A percentile compares a stretch with the other conserved stretches of the same genome.
Conservation (phyloP, 2,888 invertebrate genomes). For the Rutpela maculata region DNA sequence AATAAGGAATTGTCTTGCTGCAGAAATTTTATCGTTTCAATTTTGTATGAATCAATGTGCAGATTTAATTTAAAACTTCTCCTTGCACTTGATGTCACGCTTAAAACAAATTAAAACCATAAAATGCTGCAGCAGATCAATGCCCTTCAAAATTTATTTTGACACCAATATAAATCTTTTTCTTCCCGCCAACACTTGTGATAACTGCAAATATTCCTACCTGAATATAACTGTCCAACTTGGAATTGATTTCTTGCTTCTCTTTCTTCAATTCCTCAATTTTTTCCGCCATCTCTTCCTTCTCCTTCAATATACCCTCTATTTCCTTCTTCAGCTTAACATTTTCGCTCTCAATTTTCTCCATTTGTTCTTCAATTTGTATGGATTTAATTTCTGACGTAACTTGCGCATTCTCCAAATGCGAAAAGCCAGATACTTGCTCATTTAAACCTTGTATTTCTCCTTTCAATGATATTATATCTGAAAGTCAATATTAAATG, state of each 20-base stretch:
- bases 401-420: conserved; percentile 82
- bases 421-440: conserved; percentile 78
- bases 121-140: too few relatives aligned
- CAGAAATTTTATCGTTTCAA: too few relatives aligned
- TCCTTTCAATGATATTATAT: conserved; percentile 78
- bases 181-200: too few relatives aligned
- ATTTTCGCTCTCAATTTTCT: conserved; percentile 75
- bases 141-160: too few relatives aligned
- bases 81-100: too few relatives aligned
- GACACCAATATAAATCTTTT: too few relatives aligned
- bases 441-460: conserved; percentile 80
- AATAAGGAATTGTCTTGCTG: too few relatives aligned
- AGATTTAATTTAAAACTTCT: too few relatives aligned
- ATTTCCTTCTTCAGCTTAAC: conserved; percentile 75
- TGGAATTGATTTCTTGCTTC: conserved; percentile 78
- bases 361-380: conserved; percentile 87
- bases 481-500: conserved; percentile 70
- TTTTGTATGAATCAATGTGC: too few relatives aligned
- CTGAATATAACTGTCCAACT: conserved; percentile 81
- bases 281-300: conserved; percentile 76
- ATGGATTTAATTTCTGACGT: conserved; percentile 86
- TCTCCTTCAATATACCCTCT: conserved; percentile 75
- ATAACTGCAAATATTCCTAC: too few relatives aligned
- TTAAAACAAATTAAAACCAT: too few relatives aligned
- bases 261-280: conserved; percentile 78